These are phyloP conservation scores for Pocillopora damicornis DNA, from an alignment of 64 coral and sea anemone species.

Conservation along the genomic window DNA sequence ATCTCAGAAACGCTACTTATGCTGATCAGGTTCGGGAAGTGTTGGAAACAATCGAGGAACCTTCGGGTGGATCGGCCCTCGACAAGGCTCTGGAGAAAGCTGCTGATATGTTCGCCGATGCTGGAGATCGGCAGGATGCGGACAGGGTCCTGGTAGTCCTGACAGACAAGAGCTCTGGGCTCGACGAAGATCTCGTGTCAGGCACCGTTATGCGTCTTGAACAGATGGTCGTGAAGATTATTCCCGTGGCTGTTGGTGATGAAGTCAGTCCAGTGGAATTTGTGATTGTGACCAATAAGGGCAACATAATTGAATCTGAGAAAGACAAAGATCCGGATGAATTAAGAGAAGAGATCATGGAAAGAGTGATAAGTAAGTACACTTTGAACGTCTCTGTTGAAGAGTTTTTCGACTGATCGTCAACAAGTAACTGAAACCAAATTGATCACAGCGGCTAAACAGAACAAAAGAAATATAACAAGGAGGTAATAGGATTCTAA, in stretches of 20 bases:
- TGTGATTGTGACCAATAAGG: conserved; percentile 9
- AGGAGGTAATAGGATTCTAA: too few species aligned
- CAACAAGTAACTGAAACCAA: too few species aligned
- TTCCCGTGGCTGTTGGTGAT: conserved; percentile 51
- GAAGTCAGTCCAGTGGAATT: conserved; percentile 35
- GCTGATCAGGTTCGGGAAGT: conserved; percentile 5
- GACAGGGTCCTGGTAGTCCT: conserved; percentile 40
- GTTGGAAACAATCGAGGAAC: background rate
- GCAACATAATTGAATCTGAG: conserved; percentile 35
- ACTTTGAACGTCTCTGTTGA: background rate
- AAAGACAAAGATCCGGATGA: conserved; percentile 33
- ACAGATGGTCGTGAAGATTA: conserved; percentile 54
- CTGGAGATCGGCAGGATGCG: conserved; percentile 25
- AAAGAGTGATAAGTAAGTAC: conserved; percentile 38
- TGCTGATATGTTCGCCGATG: conserved; percentile 14
- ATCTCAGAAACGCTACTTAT: conserved; percentile 39
- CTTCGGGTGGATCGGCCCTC: conserved; percentile 21
- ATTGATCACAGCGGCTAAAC: too few species aligned
- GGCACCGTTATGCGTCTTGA: conserved; percentile 21
- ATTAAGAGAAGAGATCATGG: conserved; percentile 60
- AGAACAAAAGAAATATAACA: too few species aligned
- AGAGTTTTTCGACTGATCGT: background rate
- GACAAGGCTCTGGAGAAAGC: conserved; percentile 32
- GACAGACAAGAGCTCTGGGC: conserved; percentile 47
- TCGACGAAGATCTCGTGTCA: conserved; percentile 19